Percentiles rank a stretch among this genome's conserved stretches.
Conservation (phyloP, 1,140 invertebrate species). For the Bombus confusus region DNA sequence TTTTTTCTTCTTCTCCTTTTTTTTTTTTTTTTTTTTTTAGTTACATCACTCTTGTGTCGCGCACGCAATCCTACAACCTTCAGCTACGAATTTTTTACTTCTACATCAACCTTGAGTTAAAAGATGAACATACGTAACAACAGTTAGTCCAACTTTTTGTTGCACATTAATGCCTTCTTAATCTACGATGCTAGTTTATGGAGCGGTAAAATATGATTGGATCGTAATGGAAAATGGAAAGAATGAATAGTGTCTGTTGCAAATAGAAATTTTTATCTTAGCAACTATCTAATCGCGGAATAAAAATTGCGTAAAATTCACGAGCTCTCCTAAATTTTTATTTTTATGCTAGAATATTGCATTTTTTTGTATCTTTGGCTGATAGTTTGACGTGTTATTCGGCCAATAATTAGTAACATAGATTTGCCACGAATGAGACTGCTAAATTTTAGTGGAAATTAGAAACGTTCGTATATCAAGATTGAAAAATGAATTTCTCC, state of each 20-base stretch:
- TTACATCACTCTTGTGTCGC: neutral
- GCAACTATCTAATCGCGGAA: neutral
- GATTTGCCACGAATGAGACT: too few species aligned
- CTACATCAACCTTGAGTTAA: neutral
- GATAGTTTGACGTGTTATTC: neutral
- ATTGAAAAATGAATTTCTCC: too few species aligned
- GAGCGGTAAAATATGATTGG: neutral
- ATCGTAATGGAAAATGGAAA: neutral
- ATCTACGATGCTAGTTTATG: too few species aligned
- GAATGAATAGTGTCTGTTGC: neutral
- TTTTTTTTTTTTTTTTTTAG: too few species aligned
- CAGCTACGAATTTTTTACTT: neutral
- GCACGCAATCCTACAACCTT: neutral
- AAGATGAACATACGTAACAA: too few species aligned
- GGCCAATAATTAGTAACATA: neutral
- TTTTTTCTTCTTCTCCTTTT: neutral
- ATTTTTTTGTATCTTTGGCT: too few species aligned
- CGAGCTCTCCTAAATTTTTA: accelerated
- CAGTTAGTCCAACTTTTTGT: neutral
- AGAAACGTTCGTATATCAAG: too few species aligned
- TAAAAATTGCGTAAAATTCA: too few species aligned
- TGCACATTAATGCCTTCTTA: neutral
- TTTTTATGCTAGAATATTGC: neutral
- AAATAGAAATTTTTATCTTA: neutral
- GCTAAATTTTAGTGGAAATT: too few species aligned